A percentile compares a stretch with the other conserved stretches of the same genome.
Evolutionary conservation across 1,140 invertebrate genomes (phyloP).

Genomic region (Drosophila novamexicana): DNA sequence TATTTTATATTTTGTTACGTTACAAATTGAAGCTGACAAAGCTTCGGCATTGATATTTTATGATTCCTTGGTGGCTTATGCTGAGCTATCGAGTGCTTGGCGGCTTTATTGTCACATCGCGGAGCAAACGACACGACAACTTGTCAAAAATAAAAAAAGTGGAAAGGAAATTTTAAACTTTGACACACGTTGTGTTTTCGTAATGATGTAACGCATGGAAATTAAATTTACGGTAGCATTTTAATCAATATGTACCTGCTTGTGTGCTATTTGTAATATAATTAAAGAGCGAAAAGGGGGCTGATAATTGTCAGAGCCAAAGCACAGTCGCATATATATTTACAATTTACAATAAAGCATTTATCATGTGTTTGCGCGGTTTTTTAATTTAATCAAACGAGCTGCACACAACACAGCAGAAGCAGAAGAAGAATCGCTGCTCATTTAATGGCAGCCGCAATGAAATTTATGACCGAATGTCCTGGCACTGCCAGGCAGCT

Average conservation of each 20-base stretch:
- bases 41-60: constrained; percentile 33
- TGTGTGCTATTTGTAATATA: constrained; percentile 32
- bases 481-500: background rate
- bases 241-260: constrained; percentile 60
- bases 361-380: constrained; percentile 49
- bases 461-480: constrained; percentile 59
- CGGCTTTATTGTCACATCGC: constrained; percentile 55
- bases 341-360: constrained; percentile 48
- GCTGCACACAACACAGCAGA: background rate
- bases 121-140: constrained; percentile 46
- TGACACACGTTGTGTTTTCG: constrained; percentile 20
- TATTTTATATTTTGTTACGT: constrained; percentile 1
- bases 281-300: constrained; percentile 35
- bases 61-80: constrained; percentile 36
- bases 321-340: constrained; percentile 25
- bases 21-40: constrained; percentile 36
- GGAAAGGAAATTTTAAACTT: constrained; percentile 49
- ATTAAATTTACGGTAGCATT: constrained; percentile 55
- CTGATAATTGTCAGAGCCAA: constrained; percentile 16
- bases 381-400: constrained; percentile 54
- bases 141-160: constrained; percentile 25
- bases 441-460: constrained; percentile 63
- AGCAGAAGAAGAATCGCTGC: constrained; percentile 27
- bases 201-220: constrained; percentile 43
- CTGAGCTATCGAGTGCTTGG: background rate